These are phyloP conservation scores for Diachasma alloeum DNA, from an alignment of 1,140 invertebrate species.

Conservation along the genomic window DNA sequence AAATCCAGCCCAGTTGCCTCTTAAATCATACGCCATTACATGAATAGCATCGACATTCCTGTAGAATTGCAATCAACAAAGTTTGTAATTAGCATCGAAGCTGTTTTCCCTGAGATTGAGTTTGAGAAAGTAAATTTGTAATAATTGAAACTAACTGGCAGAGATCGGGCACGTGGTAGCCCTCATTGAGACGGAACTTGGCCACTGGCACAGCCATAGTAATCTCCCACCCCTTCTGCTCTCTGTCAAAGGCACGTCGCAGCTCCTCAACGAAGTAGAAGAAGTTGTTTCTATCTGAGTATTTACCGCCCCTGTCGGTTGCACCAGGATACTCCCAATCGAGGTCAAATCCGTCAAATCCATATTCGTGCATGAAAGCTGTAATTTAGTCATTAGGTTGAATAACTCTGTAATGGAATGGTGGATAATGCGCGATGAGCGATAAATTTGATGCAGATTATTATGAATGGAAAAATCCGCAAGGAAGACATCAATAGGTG, in stretches of 20 bases:
- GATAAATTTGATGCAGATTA: too few relatives aligned
- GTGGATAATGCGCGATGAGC: neutral
- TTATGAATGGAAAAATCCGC: too few relatives aligned
- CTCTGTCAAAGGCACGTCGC: conserved; percentile 77
- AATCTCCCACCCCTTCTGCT: conserved; percentile 81
- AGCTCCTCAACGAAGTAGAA: conserved; percentile 86
- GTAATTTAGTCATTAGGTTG: conserved; percentile 12
- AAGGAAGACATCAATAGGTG: too few relatives aligned
- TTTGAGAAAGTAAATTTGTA: neutral
- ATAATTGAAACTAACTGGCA: conserved; percentile 74
- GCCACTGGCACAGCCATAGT: conserved; percentile 88
- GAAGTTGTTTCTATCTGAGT: conserved; percentile 84
- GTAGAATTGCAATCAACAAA: conserved; percentile 8
- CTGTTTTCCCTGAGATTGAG: neutral
- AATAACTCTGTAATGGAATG: neutral
- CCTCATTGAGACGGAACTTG: conserved; percentile 84
- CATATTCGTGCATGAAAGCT: conserved; percentile 79
- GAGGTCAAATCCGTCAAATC: conserved; percentile 84
- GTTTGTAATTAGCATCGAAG: neutral
- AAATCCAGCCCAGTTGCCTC: conserved; percentile 91
- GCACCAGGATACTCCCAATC: conserved; percentile 91
- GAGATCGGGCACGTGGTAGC: conserved; percentile 87
- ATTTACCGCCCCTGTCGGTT: conserved; percentile 83
- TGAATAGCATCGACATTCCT: conserved; percentile 83
- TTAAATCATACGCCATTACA: conserved; percentile 90